Conservation (phyloP, 2,888 invertebrate genomes). For the Drosophila nr. medialis region DNA sequence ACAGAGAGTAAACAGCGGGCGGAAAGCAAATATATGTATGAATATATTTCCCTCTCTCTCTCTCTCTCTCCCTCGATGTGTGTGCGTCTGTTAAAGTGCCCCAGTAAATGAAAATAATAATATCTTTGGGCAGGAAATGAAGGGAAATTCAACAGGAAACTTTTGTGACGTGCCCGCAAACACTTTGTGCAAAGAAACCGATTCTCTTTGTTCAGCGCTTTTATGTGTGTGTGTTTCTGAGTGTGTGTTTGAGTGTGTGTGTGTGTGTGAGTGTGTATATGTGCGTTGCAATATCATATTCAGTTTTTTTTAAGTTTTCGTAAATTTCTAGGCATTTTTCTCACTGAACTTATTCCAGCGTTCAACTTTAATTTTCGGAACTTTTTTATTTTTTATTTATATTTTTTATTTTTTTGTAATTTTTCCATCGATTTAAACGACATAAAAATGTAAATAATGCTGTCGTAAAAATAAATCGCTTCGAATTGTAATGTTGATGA, state of each 20-base stretch:
- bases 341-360: neutral
- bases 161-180: slow-evolving; percentile 76
- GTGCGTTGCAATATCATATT: neutral
- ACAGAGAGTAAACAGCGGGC: slow-evolving; percentile 55
- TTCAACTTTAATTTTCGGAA: too few relatives aligned
- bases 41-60: slow-evolving; percentile 14
- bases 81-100: slow-evolving; percentile 36
- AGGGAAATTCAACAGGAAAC: slow-evolving; percentile 81
- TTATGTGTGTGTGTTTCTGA: slow-evolving; percentile 20
- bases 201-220: slow-evolving; percentile 16
- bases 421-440: neutral
- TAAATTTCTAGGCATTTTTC: neutral
- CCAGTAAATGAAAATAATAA: slow-evolving; percentile 76
- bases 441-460: neutral
- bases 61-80: neutral
- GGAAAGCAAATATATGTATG: slow-evolving; percentile 54
- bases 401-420: neutral
- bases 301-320: neutral
- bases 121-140: slow-evolving; percentile 76
- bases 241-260: slow-evolving; percentile 13
- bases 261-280: slow-evolving; percentile 8
- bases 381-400: neutral
- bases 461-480: slow-evolving; percentile 7
- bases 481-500: neutral
- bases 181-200: slow-evolving; percentile 65